Base-by-base conservation (phyloP, 2,797 vertebrate genomes). In the Tragopan temminckii region DNA sequence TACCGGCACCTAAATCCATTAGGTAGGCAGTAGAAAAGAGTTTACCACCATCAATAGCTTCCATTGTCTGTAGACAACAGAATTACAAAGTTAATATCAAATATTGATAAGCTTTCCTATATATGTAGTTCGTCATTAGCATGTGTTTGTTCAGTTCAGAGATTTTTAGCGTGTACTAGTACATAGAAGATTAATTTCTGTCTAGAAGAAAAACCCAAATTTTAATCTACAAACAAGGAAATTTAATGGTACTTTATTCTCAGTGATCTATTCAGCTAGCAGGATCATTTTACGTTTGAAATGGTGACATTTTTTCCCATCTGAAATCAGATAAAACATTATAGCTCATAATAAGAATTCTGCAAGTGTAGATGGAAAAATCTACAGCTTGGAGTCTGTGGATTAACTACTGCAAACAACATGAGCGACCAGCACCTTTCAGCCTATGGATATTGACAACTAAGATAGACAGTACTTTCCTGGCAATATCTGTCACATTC, bases 1-100 rank as follows among this genome's bases (percentile, higher is more conserved):
- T 95, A 68, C 98, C 98, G 62, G 98, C 99, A 90, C 98, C 97
- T 82, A 99, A 92, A 91, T 99, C 99, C 89, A 98, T 97, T 92
- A 97, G 95, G 90, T 98, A 99, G 2, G 98, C 97, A 24, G 93
- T 95, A 35, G 98, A 94, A 94, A 99, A 99, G 48, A 99, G 94
- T 96, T 99, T 99, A 48, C 99, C 99, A 53, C 97, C 98, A 92
- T 99, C 97, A 88, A 98, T 96, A 38, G 98, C 85, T 93, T 99
- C 99, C 84, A 99, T 94, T 69, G 98, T 99, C 99, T 99, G 85
- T 18, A 80, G 66, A 88, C 31, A 78, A 83, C 59, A 97, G 80
- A 79, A 27, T 78, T 38, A 23, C 35, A 64, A 74, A 40, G 61
- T 81, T 72, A 90, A 11, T 74, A 61, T 77, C 16, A 75, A 84